Evolutionary conservation across 1,140 invertebrate species (phyloP).

Genomic region (Drosophila setifemur): DNA sequence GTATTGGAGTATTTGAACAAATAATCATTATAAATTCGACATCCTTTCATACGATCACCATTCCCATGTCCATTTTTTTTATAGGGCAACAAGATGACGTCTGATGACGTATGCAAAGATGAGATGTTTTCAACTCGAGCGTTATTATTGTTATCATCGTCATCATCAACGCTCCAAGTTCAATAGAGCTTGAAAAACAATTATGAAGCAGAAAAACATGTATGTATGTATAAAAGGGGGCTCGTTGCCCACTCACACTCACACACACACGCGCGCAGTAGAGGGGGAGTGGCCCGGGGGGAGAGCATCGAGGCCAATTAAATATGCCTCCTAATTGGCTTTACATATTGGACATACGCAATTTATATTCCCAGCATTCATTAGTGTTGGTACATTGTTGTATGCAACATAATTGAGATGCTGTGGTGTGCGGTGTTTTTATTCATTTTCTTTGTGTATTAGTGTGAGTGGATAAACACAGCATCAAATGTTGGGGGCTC

Average conservation of each 20-base stretch:
- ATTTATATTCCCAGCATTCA: constrained; percentile 17
- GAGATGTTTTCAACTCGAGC: constrained; percentile 59
- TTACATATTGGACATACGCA: constrained; percentile 16
- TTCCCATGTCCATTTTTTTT: not conserved
- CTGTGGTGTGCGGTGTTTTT: constrained; percentile 17
- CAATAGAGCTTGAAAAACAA: constrained; percentile 72
- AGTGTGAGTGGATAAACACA: constrained; percentile 32
- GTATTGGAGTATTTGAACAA: too few species aligned
- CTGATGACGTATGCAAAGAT: constrained; percentile 59
- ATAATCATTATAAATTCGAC: too few species aligned
- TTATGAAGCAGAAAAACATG: constrained; percentile 48
- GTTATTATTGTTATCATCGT: constrained; percentile 44
- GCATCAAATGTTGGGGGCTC: constrained; percentile 64
- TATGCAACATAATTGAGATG: constrained; percentile 45
- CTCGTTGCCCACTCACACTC: constrained; percentile 49
- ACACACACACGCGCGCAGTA: not conserved
- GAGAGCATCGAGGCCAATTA: constrained; percentile 55
- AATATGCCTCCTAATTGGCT: constrained; percentile 63
- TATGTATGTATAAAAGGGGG: constrained; percentile 50
- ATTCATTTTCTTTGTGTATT: too few species aligned
- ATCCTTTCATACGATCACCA: not conserved
- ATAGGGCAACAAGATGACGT: constrained; percentile 15
- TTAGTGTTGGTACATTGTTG: not conserved
- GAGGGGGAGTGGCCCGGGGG: not conserved
- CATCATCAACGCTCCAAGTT: constrained; percentile 50